Evolutionary conservation across 2,113 vertebrate genomes (phyloP).

Genomic region (Manacus vitellinus): DNA sequence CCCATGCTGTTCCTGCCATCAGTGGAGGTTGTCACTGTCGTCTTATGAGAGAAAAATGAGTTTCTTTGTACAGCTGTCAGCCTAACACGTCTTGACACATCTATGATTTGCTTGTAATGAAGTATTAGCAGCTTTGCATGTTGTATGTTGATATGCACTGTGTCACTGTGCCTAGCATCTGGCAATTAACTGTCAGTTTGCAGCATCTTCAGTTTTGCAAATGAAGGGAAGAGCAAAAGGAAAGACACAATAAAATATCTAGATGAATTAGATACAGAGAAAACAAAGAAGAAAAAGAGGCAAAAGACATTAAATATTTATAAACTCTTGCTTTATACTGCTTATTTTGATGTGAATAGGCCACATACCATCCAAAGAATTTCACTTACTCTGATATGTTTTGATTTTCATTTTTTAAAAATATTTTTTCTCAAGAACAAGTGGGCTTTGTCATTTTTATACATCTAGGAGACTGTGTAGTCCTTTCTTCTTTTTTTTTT

Average conservation of each 20-base stretch:
- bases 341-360: not conserved
- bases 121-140: not conserved
- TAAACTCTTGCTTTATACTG: not conserved
- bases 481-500: not conserved
- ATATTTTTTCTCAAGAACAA: not conserved
- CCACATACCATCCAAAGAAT: not conserved
- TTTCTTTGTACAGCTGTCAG: not conserved
- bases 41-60: not conserved
- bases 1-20: not conserved
- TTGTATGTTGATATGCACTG: not conserved
- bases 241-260: not conserved
- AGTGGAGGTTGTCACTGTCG: not conserved
- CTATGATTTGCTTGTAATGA: not conserved
- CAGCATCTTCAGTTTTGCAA: not conserved
- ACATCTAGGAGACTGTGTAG: not conserved
- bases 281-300: not conserved
- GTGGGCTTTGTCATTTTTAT: not conserved
- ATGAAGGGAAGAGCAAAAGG: not conserved
- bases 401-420: not conserved
- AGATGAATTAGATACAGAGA: not conserved
- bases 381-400: not conserved
- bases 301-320: not conserved
- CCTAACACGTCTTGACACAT: not conserved
- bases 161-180: not conserved
- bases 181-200: not conserved